These are phyloP conservation scores for Diabrotica balteata DNA, from an alignment of 2,888 invertebrate genomes.

Conservation along the genomic window DNA sequence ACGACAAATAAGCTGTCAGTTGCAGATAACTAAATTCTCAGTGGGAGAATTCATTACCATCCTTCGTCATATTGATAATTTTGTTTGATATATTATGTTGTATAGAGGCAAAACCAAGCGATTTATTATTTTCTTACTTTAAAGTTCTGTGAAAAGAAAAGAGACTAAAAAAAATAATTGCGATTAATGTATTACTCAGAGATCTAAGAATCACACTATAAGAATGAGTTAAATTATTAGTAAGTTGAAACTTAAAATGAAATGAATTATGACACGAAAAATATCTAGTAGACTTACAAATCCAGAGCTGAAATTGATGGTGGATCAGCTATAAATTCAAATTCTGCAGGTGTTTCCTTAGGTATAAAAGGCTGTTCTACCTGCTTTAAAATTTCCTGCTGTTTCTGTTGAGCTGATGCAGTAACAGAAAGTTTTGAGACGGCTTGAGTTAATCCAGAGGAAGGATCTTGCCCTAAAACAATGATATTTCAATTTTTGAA, in stretches of 20 bases:
- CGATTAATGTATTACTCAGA: no score
- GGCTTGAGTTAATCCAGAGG: slow-evolving; percentile 59
- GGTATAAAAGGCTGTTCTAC: slow-evolving; percentile 88
- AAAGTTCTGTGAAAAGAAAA: no score
- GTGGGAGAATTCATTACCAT: no score
- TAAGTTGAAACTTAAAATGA: background rate
- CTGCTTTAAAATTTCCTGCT: slow-evolving; percentile 86
- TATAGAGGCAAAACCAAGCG: no score
- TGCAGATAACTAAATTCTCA: no score
- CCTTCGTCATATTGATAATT: no score
- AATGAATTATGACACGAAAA: background rate
- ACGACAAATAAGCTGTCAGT: no score
- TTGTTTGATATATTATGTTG: no score
- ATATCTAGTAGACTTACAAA: slow-evolving; percentile 67
- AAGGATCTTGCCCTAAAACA: slow-evolving; percentile 59
- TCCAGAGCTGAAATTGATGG: slow-evolving; percentile 98
- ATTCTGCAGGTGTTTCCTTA: slow-evolving; percentile 89
- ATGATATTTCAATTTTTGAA: background rate
- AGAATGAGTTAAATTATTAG: no score
- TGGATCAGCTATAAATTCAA: slow-evolving; percentile 96
- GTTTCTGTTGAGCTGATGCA: slow-evolving; percentile 82
- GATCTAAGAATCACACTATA: no score
- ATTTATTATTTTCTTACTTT: no score
- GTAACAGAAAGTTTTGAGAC: slow-evolving; percentile 70
- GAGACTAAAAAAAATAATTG: no score